Evolutionary conservation across 2,113 vertebrate species (phyloP).

Genomic region (Hippocampus mohnikei): DNA sequence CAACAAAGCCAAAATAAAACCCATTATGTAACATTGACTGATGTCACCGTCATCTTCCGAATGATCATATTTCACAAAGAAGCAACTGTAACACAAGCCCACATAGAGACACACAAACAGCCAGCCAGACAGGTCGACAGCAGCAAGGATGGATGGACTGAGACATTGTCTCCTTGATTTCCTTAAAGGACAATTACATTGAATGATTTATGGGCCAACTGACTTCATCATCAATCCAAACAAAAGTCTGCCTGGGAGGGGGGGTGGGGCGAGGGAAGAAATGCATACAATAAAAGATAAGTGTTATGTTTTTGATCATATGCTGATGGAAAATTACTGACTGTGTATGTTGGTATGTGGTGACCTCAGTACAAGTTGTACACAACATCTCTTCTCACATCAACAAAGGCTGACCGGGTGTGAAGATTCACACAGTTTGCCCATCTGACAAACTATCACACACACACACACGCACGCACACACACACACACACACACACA

Average conservation of each 20-base stretch:
- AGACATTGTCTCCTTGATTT: slow-evolving; percentile 62
- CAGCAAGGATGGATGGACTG: slow-evolving; percentile 59
- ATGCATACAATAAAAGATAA: slow-evolving; percentile 16
- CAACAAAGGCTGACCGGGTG: slow-evolving; percentile 55
- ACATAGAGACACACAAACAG: slow-evolving; percentile 14
- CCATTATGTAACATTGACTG: slow-evolving; percentile 48
- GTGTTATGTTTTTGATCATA: slow-evolving; percentile 13
- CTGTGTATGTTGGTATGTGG: slow-evolving; percentile 29
- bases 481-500: slow-evolving; percentile 16
- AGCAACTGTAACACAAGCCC: neutral
- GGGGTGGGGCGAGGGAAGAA: slow-evolving; percentile 16
- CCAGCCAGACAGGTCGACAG: slow-evolving; percentile 37
- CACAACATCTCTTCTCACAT: slow-evolving; percentile 55
- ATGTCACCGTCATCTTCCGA: slow-evolving; percentile 46
- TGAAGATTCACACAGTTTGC: slow-evolving; percentile 48
- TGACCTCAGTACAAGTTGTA: slow-evolving; percentile 36
- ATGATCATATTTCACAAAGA: slow-evolving; percentile 43
- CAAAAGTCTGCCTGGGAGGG: slow-evolving; percentile 5
- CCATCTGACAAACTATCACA: slow-evolving; percentile 39
- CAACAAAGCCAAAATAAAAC: slow-evolving; percentile 42
- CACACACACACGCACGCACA: neutral
- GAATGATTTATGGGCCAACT: slow-evolving; percentile 69
- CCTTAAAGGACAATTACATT: slow-evolving; percentile 69
- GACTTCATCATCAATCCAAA: slow-evolving; percentile 59
- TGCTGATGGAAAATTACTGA: slow-evolving; percentile 35